phyloP scores from a whole-genome alignment of 1,140 invertebrate genomes.

The Riptortus pedestris region DNA sequence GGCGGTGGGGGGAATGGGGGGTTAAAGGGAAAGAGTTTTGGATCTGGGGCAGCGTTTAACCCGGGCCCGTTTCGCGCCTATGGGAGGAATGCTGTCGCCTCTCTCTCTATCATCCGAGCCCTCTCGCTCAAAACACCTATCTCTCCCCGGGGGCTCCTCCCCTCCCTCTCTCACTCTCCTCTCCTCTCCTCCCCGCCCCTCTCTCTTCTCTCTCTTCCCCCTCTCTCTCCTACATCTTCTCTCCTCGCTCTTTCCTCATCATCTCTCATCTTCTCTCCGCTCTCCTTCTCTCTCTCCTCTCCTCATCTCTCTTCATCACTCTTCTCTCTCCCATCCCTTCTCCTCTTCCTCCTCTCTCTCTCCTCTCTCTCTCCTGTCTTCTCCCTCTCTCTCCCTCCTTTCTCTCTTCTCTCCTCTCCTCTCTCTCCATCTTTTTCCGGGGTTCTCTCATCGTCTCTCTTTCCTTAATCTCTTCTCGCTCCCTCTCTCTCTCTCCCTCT shows the following conservation, averaged over 20 bases:
- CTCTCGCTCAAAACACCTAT: too few species aligned
- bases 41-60: too few species aligned
- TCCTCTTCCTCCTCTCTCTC: neutral
- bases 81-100: too few species aligned
- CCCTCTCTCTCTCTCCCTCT: too few species aligned
- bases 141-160: too few species aligned
- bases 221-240: neutral
- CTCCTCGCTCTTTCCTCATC: neutral
- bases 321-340: neutral
- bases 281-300: neutral
- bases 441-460: constrained; percentile 45
- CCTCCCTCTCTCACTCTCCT: neutral
- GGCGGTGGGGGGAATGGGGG: too few species aligned
- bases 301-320: neutral
- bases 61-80: too few species aligned
- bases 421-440: neutral
- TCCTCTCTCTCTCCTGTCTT: neutral
- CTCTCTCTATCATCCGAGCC: too few species aligned
- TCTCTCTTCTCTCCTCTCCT: neutral
- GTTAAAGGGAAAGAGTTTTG: too few species aligned
- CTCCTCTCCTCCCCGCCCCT: neutral
- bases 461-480: too few species aligned
- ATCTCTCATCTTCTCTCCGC: neutral
- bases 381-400: neutral
- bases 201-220: neutral